Base-by-base conservation (phyloP, 2,888 invertebrate genomes). In the Fissipunctia ypsillon region DNA sequence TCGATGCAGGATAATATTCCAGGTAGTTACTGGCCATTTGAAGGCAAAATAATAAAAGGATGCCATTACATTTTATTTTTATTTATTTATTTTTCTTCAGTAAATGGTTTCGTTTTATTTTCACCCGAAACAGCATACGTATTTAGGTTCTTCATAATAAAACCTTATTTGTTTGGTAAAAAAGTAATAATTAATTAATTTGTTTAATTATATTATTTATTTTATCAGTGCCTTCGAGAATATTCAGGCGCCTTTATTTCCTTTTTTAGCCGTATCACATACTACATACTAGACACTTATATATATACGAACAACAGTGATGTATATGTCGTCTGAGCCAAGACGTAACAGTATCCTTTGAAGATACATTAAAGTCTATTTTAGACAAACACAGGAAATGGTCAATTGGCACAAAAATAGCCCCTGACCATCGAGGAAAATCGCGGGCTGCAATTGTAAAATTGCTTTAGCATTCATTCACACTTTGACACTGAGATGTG, bases 381-480 rank as follows among this genome's bases (percentile, higher is more conserved):
- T 92, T 87, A 81, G 88, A 80, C 57, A 48, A 56, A 38, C 64
- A 82, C 84, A 91, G 95, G 95, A 95, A 87, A 90, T 84, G 54
- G 78, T 80, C 91, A 90, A 94, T 94, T 92, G 90, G 80, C 45
- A 89, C 91, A 81, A 86, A 94, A 94, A 94, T 94, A 95, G 88
- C 87, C 80, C 84, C 76, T 84, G 81, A 81, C 83, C 56, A 88
- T 84, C 87, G 88, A 88, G 89, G 91, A 92, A 92, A 93, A 93
- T 91, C 90, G 91, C 89, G 88, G 91, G 89, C 78, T 85, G 80
- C 88, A 94, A 95, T 95, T 94, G 94, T 88, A 93, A 92, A 92
- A 95, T 94, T 93, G 88, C 89, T 73, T 80, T 85, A 81, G 75
- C 80, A 83, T 80, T 85, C 87, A 83, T 84, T 76, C 80, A 73